Conservation (phyloP, 2,888 invertebrate genomes). For the Chaitophorus viminalis region DNA sequence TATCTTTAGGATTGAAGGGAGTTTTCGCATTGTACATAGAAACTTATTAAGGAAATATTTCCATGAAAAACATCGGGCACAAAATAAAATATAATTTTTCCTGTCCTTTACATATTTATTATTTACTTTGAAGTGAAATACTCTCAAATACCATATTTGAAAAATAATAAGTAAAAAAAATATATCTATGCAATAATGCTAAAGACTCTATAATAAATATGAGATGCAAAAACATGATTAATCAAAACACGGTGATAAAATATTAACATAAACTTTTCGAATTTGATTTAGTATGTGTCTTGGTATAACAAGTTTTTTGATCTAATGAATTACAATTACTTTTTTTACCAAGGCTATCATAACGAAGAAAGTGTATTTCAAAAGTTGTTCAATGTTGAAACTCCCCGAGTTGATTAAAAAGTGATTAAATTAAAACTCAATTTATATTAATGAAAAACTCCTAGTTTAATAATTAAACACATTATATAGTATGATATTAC, state of each 20-base stretch:
- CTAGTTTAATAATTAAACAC: neutral
- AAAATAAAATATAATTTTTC: neutral
- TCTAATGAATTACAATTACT: constrained; percentile 24
- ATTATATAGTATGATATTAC: neutral
- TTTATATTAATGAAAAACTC: neutral
- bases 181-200: no score
- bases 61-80: neutral
- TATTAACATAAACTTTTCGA: constrained; percentile 10
- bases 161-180: no score
- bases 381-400: neutral
- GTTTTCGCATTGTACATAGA: constrained; percentile 1
- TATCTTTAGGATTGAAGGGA: constrained; percentile 7
- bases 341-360: no score
- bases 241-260: neutral
- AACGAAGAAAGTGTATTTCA: neutral
- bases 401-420: constrained; percentile 10
- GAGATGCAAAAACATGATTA: neutral
- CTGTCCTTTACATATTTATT: neutral
- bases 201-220: no score
- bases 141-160: no score
- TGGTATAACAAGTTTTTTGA: neutral
- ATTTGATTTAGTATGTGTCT: constrained; percentile 32
- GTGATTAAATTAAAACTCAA: neutral
- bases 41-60: constrained; percentile 36
- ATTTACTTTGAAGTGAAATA: constrained; percentile 10